These are phyloP conservation scores for Cliona cf. orientalis DNA, from an alignment of 37 sponge, comb jelly and placozoan genomes.

Conservation along the genomic window DNA sequence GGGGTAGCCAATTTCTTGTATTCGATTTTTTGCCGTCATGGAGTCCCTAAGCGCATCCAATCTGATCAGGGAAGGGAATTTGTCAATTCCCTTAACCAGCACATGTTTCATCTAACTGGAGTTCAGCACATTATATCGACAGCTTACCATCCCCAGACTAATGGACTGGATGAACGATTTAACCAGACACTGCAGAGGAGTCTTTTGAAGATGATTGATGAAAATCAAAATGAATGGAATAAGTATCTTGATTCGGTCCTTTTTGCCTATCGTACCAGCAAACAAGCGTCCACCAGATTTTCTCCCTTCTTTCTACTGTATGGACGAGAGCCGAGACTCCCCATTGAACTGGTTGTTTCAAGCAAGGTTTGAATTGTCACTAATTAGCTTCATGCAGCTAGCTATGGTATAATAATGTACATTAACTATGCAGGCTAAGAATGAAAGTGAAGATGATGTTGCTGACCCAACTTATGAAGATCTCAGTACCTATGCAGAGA, in stretches of 20 bases:
- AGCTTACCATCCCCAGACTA: slow-evolving; percentile 51
- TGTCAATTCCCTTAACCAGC: slow-evolving; percentile 22
- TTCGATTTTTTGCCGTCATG: slow-evolving; percentile 21
- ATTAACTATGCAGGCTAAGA: not conserved
- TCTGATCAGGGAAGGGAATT: slow-evolving; percentile 64
- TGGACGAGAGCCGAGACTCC: slow-evolving; percentile 13
- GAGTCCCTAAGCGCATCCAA: slow-evolving; percentile 17
- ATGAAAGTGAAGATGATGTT: not conserved
- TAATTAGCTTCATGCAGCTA: too few species aligned
- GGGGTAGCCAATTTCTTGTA: slow-evolving; percentile 28
- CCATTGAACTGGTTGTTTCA: slow-evolving; percentile 20
- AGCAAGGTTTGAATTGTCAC: too few species aligned
- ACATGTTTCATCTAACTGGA: slow-evolving; percentile 33
- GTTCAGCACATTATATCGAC: slow-evolving; percentile 22
- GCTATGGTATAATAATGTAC: not conserved
- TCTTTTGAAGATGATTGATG: slow-evolving; percentile 10
- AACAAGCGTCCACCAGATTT: slow-evolving; percentile 39
- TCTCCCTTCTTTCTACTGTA: slow-evolving; percentile 45
- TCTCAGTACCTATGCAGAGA: slow-evolving; percentile 1
- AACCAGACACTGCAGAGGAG: slow-evolving; percentile 42
- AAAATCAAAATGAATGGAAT: slow-evolving; percentile 40
- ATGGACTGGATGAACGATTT: slow-evolving; percentile 54
- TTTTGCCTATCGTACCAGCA: slow-evolving; percentile 44
- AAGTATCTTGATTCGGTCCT: slow-evolving; percentile 27
- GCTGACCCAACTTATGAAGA: slow-evolving; percentile 20